Evolutionary conservation across 2,888 invertebrate genomes (phyloP).

Genomic region (Xestoiulus laeticollis): DNA sequence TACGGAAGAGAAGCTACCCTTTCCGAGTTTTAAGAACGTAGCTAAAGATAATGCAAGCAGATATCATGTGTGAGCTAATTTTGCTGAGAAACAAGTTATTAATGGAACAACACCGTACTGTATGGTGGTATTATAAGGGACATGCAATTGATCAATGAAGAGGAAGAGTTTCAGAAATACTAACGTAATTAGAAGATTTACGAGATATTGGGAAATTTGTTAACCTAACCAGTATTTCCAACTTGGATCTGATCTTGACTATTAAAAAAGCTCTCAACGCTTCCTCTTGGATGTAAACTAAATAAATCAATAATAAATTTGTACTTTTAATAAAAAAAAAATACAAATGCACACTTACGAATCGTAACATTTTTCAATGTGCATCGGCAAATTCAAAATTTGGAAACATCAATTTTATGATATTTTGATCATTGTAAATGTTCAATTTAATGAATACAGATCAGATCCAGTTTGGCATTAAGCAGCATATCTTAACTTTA

Average conservation of each 20-base stretch:
- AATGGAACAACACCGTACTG: slow-evolving; percentile 37
- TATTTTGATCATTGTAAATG: too few relatives aligned
- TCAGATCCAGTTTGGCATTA: not conserved
- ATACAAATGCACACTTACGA: too few relatives aligned
- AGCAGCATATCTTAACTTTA: not conserved
- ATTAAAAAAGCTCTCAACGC: not conserved
- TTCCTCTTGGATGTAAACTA: too few relatives aligned
- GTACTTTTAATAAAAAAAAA: too few relatives aligned
- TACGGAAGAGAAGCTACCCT: slow-evolving; percentile 15
- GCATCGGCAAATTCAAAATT: too few relatives aligned
- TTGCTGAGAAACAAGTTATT: slow-evolving; percentile 22
- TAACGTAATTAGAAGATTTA: slow-evolving; percentile 6
- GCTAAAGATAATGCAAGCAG: slow-evolving; percentile 37
- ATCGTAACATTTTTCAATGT: too few relatives aligned
- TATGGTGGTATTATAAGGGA: slow-evolving; percentile 27
- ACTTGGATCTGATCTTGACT: not conserved
- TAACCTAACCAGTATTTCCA: not conserved
- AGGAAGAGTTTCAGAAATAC: not conserved
- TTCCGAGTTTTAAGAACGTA: not conserved
- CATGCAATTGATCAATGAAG: slow-evolving; percentile 29
- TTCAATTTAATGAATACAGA: not conserved
- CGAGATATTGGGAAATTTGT: not conserved
- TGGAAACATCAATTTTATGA: too few relatives aligned
- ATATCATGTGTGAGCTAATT: slow-evolving; percentile 37
- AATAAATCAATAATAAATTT: not conserved